Base-by-base conservation (phyloP, 2,888 invertebrate genomes). In the Buathra laborator region DNA sequence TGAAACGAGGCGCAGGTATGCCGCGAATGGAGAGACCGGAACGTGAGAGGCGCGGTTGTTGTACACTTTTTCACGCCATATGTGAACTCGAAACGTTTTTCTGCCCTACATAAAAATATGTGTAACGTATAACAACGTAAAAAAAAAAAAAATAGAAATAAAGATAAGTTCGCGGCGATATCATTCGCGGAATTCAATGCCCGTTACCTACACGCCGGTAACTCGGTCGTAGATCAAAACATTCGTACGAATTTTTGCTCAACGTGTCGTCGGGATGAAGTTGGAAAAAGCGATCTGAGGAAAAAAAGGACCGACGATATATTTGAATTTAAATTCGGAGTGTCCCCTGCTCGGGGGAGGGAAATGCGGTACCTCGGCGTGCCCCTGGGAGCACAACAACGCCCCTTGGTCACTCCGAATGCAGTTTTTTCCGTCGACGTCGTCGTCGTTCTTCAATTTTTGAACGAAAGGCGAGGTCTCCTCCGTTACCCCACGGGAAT, bases 321-420 rank as follows among this genome's bases (percentile, higher is more conserved):
- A 91, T 93, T 92, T 91, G 91, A 93, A 93, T 94, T 91, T 92
- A 93, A 93, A 93, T 93, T 93, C 87, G 89, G 90, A 59, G 64
- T 77, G 64, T 77, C 77, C 24, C 76, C 10, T 10, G 53, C 89
- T 89, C 89, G 84, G 24, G 29, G 24, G 78, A 87, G 66, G 83
- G 53, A 78, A 85, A 85, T 76, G 79, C 68, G 79, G 85, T 79
- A 76, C 85, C 79, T 83, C 85, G 84, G 72, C 83, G 79, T 76
- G 87, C 89, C 87, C 90, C 62, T 37, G 90, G 89, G 91, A 90
- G 44, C 71, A 62, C 84, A 72, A 84, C 81, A 86, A 74, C 86
- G 87, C 88, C 91, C 90, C 91, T 89, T 92, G 93, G 92, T 93
- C 93, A 93, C 92, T 91, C 91, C 88, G 88, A 89, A 92, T 93